phyloP scores from a whole-genome alignment of 2,888 invertebrate genomes.

The Diarsia dahlii region DNA sequence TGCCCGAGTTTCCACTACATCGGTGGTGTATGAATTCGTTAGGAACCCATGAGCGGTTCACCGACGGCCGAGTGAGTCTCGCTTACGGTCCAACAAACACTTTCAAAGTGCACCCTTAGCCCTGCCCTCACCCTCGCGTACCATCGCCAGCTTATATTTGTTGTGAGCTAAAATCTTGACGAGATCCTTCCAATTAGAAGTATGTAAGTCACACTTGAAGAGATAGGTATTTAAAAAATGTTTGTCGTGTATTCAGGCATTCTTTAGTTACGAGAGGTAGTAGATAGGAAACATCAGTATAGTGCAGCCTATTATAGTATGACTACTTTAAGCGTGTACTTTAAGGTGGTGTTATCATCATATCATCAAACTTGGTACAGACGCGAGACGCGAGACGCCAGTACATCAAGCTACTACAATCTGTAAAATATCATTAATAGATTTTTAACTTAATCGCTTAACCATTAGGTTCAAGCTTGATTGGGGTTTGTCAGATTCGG shows the following conservation, averaged over 20 bases:
- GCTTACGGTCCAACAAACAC: constrained; percentile 83
- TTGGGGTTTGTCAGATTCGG: too few species aligned
- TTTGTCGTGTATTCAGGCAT: neutral
- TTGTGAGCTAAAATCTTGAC: constrained; percentile 54
- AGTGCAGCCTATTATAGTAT: neutral
- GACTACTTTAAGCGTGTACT: too few species aligned
- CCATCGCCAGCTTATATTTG: constrained; percentile 61
- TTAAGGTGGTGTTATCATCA: too few species aligned
- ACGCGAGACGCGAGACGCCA: too few species aligned
- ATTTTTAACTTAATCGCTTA: too few species aligned
- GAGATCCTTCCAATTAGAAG: constrained; percentile 40
- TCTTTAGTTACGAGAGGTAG: neutral
- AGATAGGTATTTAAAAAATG: constrained; percentile 9
- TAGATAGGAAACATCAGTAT: neutral
- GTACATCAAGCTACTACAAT: too few species aligned
- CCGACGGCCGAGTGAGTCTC: constrained; percentile 78
- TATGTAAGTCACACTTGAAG: constrained; percentile 22
- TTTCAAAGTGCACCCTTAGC: constrained; percentile 81
- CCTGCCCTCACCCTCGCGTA: constrained; percentile 60
- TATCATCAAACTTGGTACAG: too few species aligned
- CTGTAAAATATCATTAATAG: too few species aligned
- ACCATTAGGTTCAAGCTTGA: too few species aligned
- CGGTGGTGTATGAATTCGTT: constrained; percentile 81
- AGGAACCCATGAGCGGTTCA: constrained; percentile 81
- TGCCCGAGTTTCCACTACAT: constrained; percentile 87